A percentile compares a stretch with the other conserved stretches of the same genome.
These are phyloP conservation scores for Sycophaga agraensis DNA, from an alignment of 1,140 invertebrate genomes.

Conservation along the genomic window DNA sequence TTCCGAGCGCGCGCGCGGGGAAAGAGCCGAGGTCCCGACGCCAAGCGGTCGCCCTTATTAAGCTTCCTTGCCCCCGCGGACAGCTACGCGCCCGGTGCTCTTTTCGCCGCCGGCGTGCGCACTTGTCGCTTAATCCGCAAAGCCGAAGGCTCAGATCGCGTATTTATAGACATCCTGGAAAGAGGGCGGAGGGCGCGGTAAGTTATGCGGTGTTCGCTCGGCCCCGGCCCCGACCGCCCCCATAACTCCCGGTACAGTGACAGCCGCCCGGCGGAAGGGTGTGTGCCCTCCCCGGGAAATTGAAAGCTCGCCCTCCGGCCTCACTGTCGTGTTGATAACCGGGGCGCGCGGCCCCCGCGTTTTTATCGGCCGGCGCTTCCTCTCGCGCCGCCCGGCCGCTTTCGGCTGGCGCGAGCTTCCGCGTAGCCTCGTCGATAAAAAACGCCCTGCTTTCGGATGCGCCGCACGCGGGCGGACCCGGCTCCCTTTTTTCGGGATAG, in stretches of 20 bases:
- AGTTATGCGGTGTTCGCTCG: slow-evolving; percentile 47
- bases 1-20: too few relatives aligned
- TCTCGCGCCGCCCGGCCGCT: neutral
- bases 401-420: slow-evolving; percentile 13
- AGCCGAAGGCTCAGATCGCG: slow-evolving; percentile 34
- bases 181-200: slow-evolving; percentile 37
- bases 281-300: slow-evolving; percentile 38
- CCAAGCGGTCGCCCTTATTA: too few relatives aligned
- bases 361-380: slow-evolving; percentile 21
- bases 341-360: slow-evolving; percentile 22
- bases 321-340: slow-evolving; percentile 46
- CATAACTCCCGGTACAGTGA: slow-evolving; percentile 44
- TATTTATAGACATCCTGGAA: slow-evolving; percentile 49
- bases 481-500: neutral
- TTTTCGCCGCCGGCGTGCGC: slow-evolving; percentile 4
- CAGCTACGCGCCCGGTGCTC: neutral
- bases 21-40: too few relatives aligned
- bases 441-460: slow-evolving; percentile 7
- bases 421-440: neutral
- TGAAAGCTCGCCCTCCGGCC: slow-evolving; percentile 36
- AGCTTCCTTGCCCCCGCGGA: neutral
- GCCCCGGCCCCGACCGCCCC: slow-evolving; percentile 43
- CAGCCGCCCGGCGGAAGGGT: slow-evolving; percentile 43
- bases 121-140: slow-evolving; percentile 18
- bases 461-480: neutral